These are phyloP conservation scores for Remorina albescens DNA, from an alignment of 2,797 vertebrate species.

Conservation along the genomic window DNA sequence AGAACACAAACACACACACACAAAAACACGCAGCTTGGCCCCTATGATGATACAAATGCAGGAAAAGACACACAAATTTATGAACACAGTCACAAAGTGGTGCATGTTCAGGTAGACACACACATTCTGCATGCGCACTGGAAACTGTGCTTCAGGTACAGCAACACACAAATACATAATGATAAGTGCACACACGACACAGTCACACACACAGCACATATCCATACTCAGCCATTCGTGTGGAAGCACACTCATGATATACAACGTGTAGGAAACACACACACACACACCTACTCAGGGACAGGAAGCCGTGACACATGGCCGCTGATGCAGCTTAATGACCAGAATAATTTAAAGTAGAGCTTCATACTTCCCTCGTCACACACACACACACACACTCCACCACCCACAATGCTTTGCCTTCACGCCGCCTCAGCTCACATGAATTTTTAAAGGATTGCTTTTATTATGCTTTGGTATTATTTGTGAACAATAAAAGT, in stretches of 20 bases:
- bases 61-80: background rate
- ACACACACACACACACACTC: constrained; percentile 23
- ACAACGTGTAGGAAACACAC: constrained; percentile 3
- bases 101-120: background rate
- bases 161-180: background rate
- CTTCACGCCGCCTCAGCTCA: constrained; percentile 30
- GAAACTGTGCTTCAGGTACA: background rate
- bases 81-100: background rate
- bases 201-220: background rate
- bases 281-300: constrained; percentile 17
- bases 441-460: constrained; percentile 73
- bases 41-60: background rate
- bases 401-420: constrained; percentile 32
- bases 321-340: constrained; percentile 68
- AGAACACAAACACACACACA: too few species aligned
- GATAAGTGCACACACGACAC: background rate
- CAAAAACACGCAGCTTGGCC: too few species aligned
- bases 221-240: background rate
- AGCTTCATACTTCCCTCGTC: constrained; percentile 5
- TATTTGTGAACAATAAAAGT: constrained; percentile 67
- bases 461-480: constrained; percentile 74
- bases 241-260: background rate
- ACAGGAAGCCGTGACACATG: constrained; percentile 53
- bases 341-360: constrained; percentile 66
- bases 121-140: background rate